Evolutionary conservation across 1,140 invertebrate species (phyloP).

Genomic region (Chironomus striatipennis): DNA sequence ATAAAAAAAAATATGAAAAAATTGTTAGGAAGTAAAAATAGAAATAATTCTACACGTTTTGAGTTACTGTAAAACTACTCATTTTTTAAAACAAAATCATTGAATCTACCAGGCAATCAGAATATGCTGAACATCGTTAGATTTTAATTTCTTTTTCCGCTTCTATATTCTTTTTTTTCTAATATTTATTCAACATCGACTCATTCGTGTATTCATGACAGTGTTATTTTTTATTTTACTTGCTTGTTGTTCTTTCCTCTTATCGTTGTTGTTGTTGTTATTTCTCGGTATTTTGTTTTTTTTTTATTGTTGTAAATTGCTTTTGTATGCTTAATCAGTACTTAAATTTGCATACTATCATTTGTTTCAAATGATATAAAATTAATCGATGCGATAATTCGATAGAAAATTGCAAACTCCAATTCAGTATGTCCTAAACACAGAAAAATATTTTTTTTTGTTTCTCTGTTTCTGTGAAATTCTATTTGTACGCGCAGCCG

Average conservation of each 20-base stretch:
- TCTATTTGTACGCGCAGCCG: too few species aligned
- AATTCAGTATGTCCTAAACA: too few species aligned
- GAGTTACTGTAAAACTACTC: constrained; percentile 22
- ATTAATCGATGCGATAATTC: too few species aligned
- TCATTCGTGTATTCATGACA: neutral
- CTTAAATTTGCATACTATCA: too few species aligned
- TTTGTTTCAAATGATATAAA: too few species aligned
- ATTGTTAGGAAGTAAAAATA: neutral
- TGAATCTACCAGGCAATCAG: constrained; percentile 11
- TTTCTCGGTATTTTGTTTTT: neutral
- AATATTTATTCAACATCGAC: neutral
- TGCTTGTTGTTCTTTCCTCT: neutral
- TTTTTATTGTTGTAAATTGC: too few species aligned
- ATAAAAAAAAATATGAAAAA: too few species aligned
- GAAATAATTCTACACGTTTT: neutral
- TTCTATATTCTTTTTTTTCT: neutral
- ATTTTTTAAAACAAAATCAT: constrained; percentile 24
- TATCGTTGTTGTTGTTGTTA: neutral
- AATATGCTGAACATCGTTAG: neutral
- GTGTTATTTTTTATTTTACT: too few species aligned
- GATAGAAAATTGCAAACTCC: too few species aligned
- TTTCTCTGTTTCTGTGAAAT: too few species aligned
- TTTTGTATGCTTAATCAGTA: too few species aligned
- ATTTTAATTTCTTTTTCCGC: neutral
- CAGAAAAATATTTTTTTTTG: too few species aligned